phyloP scores from a whole-genome alignment of 2,888 invertebrate species.

The Phalera bucephala region DNA sequence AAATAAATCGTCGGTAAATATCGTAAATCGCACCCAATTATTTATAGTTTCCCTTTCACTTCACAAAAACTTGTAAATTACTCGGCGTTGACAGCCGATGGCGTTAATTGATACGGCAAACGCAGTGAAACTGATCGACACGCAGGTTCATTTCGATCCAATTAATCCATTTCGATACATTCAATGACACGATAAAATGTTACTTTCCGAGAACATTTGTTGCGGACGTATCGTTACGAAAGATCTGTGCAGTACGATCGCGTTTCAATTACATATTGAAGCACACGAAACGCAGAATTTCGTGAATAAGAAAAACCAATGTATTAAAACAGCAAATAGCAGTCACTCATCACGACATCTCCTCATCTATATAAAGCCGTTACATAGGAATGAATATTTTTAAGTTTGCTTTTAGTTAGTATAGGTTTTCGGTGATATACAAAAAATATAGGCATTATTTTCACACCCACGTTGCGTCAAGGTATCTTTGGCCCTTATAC shows the following conservation, averaged over 20 bases:
- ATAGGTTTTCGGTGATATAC: no score
- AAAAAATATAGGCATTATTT: no score
- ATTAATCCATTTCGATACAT: slow-evolving; percentile 28
- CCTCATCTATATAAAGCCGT: no score
- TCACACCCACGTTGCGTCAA: no score
- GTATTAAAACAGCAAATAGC: no score
- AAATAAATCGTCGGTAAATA: no score
- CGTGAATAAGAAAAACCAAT: slow-evolving; percentile 4
- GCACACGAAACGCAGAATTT: not conserved
- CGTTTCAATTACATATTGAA: not conserved
- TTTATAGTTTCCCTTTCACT: slow-evolving; percentile 35
- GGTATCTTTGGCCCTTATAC: no score
- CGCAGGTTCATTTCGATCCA: slow-evolving; percentile 42
- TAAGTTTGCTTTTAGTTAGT: no score
- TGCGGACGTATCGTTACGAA: slow-evolving; percentile 5
- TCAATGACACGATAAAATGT: slow-evolving; percentile 19
- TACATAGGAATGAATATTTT: no score
- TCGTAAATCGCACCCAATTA: no score
- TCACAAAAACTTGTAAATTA: slow-evolving; percentile 17
- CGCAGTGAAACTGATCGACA: slow-evolving; percentile 44
- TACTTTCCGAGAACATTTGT: slow-evolving; percentile 17
- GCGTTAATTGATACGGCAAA: slow-evolving; percentile 39
- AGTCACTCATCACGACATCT: no score
- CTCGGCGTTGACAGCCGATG: slow-evolving; percentile 31
- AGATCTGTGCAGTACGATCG: slow-evolving; percentile 2